Evolutionary conservation across 92 coral and sea anemone genomes (phyloP), one percentile per base, ranked within the genome.

Genomic region (Virgularia gustaviana): DNA sequence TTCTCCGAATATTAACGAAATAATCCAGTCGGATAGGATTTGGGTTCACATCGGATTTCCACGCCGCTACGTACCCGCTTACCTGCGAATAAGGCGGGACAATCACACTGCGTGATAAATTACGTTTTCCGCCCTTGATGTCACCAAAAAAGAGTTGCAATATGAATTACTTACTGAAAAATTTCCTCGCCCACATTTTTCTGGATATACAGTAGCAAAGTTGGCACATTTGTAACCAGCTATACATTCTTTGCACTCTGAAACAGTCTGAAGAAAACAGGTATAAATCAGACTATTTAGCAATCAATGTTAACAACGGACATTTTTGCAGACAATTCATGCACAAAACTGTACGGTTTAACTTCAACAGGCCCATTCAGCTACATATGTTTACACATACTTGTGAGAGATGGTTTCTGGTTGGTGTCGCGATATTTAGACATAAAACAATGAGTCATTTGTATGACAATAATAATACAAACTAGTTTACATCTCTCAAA

Each of bases 151-250:
- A 2, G 1, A 27, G n/a, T n/a, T n/a, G n/a, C n/a, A n/a, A 66
- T 38, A 23, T 15, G 24, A 12, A 15, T 43, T 34, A 39, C 85
- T 80, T 88, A 91, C 97, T 71, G 97, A 91, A 79, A 83, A 91
- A 37, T 91, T 91, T n/a, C 80, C 90, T 39, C 78, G 51, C 59
- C 71, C 87, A 75, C 97, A 91, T 39, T 95, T 88, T 18, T 73
- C 81, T 10, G 90, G 92, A 54, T 83, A 86, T 19, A 83, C 64
- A 63, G 90, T 91, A 15, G 88, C 96, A 20, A 81, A 63, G n/a
- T 81, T 83, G 13, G 97, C 90, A 38, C 97, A 91, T 29, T 79
- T 85, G 65, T 91, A 89, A 2, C 97, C 97, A 27, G 92, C 85
- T 9, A 86, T 86, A 84, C 97, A 91, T 49, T 84, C 72, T 76